Evolutionary conservation across 1,140 invertebrate genomes (phyloP).

Genomic region (Drosophila bocqueti): DNA sequence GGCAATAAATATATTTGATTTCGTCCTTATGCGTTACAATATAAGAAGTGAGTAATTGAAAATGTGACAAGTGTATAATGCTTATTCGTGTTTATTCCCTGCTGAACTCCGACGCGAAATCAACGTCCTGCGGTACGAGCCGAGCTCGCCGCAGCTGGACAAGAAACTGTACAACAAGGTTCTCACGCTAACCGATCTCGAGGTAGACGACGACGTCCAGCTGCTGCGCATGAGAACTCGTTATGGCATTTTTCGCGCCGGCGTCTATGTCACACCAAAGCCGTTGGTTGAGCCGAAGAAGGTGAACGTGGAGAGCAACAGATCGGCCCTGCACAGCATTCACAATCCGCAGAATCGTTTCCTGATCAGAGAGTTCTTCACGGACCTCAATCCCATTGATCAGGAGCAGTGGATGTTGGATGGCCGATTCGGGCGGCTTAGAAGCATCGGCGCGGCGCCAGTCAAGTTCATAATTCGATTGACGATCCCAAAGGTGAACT

Average conservation of each 20-base stretch:
- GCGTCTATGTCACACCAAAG: slow-evolving; percentile 13
- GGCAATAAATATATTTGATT: slow-evolving; percentile 39
- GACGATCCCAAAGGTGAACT: slow-evolving; percentile 55
- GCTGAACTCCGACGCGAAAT: slow-evolving; percentile 37
- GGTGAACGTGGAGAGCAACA: slow-evolving; percentile 10
- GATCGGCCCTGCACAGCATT: slow-evolving; percentile 22
- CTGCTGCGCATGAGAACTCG: neutral
- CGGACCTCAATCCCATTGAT: slow-evolving; percentile 46
- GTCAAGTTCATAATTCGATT: slow-evolving; percentile 20
- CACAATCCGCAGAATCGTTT: slow-evolving; percentile 37
- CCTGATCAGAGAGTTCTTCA: slow-evolving; percentile 36
- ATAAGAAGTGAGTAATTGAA: slow-evolving; percentile 44
- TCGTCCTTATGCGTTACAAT: slow-evolving; percentile 18
- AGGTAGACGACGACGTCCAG: slow-evolving; percentile 22
- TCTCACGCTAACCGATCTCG: neutral
- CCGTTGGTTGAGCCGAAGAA: neutral
- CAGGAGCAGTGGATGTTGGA: slow-evolving; percentile 11
- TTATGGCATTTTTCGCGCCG: neutral
- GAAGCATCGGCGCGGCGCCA: slow-evolving; percentile 11
- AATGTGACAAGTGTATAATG: too few species aligned
- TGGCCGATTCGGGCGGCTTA: neutral
- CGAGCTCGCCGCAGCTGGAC: neutral
- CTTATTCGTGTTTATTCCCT: neutral
- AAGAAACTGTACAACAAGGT: neutral
- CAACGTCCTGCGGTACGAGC: neutral